A percentile compares a stretch with the other conserved stretches of the same genome.
Conservation (phyloP, 53 echinoderm and acorn worm species). For the Apostichopus leukothele region DNA sequence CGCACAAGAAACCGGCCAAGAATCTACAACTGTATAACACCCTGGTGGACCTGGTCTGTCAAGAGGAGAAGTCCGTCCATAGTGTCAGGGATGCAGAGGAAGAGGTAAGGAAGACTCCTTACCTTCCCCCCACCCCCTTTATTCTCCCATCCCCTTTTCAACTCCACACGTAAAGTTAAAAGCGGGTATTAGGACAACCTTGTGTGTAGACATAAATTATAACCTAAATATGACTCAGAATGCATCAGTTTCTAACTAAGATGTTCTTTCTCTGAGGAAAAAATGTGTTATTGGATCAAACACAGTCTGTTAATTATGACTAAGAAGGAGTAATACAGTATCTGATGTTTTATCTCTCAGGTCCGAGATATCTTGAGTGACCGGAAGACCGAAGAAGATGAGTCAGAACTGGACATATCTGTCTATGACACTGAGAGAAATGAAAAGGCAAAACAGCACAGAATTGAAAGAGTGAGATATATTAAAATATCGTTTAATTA, state of each 20-base stretch:
- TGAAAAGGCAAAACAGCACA: conserved; percentile 97
- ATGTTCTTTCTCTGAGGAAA: too few species aligned
- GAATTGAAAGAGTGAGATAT: conserved; percentile 80
- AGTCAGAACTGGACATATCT: conserved; percentile 96
- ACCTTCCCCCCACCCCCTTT: too few species aligned
- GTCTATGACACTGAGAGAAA: conserved; percentile 97
- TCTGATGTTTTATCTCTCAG: conserved; percentile 46
- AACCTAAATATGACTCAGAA: too few species aligned
- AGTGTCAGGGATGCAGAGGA: conserved; percentile 92
- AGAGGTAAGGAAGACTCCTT: conserved; percentile 61
- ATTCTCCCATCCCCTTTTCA: too few species aligned
- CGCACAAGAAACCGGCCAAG: conserved; percentile 74
- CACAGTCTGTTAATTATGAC: too few species aligned
- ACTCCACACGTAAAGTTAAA: too few species aligned
- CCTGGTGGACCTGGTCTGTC: conserved; percentile 80
- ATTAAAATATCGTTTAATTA: too few species aligned
- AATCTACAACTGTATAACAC: conserved; percentile 85
- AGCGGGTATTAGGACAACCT: neutral
- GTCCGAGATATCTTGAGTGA: conserved; percentile 89
- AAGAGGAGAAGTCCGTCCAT: conserved; percentile 86
- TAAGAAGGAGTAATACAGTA: too few species aligned
- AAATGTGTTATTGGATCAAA: too few species aligned
- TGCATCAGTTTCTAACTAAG: too few species aligned
- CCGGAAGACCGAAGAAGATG: conserved; percentile 74
- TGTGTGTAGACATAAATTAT: too few species aligned